Conservation (phyloP, 2,888 invertebrate genomes). For the Liodrosophila aerea region DNA sequence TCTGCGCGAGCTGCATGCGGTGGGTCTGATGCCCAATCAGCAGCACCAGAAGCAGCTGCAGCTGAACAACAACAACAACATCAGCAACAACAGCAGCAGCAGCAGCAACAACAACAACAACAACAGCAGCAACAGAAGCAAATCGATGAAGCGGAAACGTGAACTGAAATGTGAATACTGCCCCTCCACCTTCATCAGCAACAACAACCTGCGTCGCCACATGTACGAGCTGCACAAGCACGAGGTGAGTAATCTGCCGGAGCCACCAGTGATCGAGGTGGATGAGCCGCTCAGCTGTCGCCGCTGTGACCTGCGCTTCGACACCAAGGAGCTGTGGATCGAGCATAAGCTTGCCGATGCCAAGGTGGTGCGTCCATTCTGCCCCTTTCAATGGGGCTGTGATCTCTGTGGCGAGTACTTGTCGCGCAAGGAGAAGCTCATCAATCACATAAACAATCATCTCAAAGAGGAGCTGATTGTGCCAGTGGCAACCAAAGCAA, state of each 20-base stretch:
- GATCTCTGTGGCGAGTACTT: slow-evolving; percentile 82
- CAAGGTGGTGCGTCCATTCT: slow-evolving; percentile 79
- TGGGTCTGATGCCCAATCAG: slow-evolving; percentile 79
- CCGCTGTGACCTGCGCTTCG: slow-evolving; percentile 79
- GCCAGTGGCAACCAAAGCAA: slow-evolving; percentile 47
- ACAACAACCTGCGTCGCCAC: slow-evolving; percentile 82
- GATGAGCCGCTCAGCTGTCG: slow-evolving; percentile 79
- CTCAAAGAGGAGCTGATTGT: slow-evolving; percentile 79
- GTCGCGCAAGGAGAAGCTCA: slow-evolving; percentile 82
- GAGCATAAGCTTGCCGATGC: slow-evolving; percentile 82
- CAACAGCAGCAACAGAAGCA: slow-evolving; percentile 54
- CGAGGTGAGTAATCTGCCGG: slow-evolving; percentile 78
- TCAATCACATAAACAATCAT: slow-evolving; percentile 82
- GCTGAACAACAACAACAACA: slow-evolving; percentile 40
- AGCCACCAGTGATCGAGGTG: slow-evolving; percentile 78
- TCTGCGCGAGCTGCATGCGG: slow-evolving; percentile 80
- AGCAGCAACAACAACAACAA: slow-evolving; percentile 38
- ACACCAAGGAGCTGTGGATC: slow-evolving; percentile 80
- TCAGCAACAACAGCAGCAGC: slow-evolving; percentile 44
- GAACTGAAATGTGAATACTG: slow-evolving; percentile 82
- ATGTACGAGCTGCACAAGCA: slow-evolving; percentile 82
- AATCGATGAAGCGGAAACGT: slow-evolving; percentile 79
- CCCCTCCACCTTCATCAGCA: slow-evolving; percentile 82
- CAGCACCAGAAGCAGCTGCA: slow-evolving; percentile 56
- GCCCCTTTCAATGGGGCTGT: slow-evolving; percentile 82